Evolutionary conservation across 2,113 vertebrate genomes (phyloP).

Genomic region (Ellobius talpinus): DNA sequence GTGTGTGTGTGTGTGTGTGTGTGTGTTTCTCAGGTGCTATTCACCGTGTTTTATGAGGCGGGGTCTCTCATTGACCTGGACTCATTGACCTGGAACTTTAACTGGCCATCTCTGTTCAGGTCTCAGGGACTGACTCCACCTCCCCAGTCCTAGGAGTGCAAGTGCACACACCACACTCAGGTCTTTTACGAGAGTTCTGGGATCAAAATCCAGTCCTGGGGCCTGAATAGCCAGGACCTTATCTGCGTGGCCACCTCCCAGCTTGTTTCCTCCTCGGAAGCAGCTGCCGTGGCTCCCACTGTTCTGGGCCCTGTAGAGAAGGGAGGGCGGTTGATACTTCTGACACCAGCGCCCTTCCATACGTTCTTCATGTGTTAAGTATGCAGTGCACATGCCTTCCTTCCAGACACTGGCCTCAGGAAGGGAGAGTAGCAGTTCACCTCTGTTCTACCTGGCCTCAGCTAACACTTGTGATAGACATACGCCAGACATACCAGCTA

Average conservation of each 20-base stretch:
- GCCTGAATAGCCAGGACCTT: background rate
- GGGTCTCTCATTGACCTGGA: background rate
- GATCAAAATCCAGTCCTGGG: background rate
- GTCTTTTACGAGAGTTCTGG: background rate
- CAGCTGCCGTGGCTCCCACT: background rate
- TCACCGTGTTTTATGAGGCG: background rate
- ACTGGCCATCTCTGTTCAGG: no score
- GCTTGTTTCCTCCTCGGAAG: background rate
- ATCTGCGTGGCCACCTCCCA: background rate
- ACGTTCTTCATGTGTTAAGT: background rate
- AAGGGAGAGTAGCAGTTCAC: background rate
- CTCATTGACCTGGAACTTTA: background rate
- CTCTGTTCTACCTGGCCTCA: background rate
- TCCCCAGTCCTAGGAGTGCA: background rate
- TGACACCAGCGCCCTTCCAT: background rate
- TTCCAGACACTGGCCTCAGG: background rate
- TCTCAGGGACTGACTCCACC: background rate
- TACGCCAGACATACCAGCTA: background rate
- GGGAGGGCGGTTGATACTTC: accelerated
- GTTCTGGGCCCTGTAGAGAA: no score
- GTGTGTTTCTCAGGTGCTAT: background rate
- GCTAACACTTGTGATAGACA: accelerated
- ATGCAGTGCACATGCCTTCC: background rate
- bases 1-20: background rate
- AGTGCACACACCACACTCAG: no score